Evolutionary conservation across 1,140 invertebrate genomes (phyloP).

Genomic region (Thaumatotibia leucotreta): DNA sequence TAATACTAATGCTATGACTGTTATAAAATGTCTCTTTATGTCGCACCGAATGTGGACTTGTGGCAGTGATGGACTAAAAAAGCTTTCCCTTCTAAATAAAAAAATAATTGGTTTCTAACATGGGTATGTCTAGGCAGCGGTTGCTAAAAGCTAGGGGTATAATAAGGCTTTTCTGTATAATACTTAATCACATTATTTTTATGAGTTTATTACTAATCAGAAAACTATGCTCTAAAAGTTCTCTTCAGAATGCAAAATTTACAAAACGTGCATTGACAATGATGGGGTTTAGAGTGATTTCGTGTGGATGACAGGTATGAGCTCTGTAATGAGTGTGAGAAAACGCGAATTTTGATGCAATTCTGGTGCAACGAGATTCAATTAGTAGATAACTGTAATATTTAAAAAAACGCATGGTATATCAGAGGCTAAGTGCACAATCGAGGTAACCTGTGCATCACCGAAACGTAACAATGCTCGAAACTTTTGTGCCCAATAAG

Average conservation of each 20-base stretch:
- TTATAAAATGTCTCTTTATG: background rate
- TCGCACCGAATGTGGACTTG: too few relatives aligned
- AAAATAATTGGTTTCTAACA: background rate
- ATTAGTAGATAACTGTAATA: too few relatives aligned
- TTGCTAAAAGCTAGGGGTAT: background rate
- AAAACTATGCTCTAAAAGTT: background rate
- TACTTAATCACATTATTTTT: slow-evolving; percentile 19
- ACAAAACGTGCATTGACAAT: background rate
- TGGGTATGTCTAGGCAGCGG: too few relatives aligned
- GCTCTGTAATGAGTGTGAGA: background rate
- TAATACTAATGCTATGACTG: background rate
- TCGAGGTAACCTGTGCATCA: too few relatives aligned
- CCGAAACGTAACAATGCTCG: too few relatives aligned
- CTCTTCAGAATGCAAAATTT: background rate
- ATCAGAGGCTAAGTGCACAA: too few relatives aligned
- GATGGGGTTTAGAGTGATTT: background rate
- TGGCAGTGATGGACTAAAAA: background rate
- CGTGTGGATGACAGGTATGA: background rate
- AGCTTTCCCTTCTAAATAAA: background rate
- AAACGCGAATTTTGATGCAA: too few relatives aligned
- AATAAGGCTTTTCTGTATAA: background rate
- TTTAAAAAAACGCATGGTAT: too few relatives aligned
- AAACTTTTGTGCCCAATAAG: too few relatives aligned
- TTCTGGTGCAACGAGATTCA: too few relatives aligned
- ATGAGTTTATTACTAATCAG: slow-evolving; percentile 14